phyloP scores from a whole-genome alignment of 2,888 invertebrate species.

The Hetaerina titia region DNA sequence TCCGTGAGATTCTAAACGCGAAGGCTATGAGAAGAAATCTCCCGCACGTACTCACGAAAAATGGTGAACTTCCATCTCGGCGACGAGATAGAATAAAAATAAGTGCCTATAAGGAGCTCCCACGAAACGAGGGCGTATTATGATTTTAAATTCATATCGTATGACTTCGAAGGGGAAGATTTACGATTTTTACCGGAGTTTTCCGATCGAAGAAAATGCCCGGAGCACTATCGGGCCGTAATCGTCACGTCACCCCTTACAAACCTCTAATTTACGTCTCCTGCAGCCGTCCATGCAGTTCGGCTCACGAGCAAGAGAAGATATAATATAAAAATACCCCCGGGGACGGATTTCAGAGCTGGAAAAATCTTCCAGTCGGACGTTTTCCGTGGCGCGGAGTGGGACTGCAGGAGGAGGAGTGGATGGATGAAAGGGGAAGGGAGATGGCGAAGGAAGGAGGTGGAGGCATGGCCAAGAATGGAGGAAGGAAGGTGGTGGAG shows the following conservation, averaged over 20 bases:
- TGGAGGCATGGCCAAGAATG: background rate
- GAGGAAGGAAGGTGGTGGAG: background rate
- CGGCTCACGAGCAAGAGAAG: background rate
- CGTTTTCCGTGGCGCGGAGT: background rate
- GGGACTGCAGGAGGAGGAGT: background rate
- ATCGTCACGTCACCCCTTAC: background rate
- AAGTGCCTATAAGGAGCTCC: background rate
- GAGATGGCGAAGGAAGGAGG: background rate
- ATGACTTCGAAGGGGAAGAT: background rate
- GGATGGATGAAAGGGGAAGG: background rate
- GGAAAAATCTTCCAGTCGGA: conserved; percentile 18
- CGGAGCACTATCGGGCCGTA: background rate
- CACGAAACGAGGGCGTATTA: background rate
- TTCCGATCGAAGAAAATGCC: conserved; percentile 8
- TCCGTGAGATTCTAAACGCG: background rate
- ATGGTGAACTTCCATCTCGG: background rate
- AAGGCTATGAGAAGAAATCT: background rate
- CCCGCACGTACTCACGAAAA: background rate
- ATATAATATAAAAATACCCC: background rate
- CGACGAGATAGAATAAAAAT: background rate
- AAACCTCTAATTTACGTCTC: conserved; percentile 16
- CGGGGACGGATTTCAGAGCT: conserved; percentile 18
- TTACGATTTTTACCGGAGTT: conserved; percentile 14
- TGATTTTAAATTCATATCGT: conserved; percentile 1
- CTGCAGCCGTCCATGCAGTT: background rate